Percentiles rank a stretch among this genome's conserved stretches.
Evolutionary conservation across 92 coral and sea anemone species (phyloP).

Genomic region (Hydrozoanthus gracilis): DNA sequence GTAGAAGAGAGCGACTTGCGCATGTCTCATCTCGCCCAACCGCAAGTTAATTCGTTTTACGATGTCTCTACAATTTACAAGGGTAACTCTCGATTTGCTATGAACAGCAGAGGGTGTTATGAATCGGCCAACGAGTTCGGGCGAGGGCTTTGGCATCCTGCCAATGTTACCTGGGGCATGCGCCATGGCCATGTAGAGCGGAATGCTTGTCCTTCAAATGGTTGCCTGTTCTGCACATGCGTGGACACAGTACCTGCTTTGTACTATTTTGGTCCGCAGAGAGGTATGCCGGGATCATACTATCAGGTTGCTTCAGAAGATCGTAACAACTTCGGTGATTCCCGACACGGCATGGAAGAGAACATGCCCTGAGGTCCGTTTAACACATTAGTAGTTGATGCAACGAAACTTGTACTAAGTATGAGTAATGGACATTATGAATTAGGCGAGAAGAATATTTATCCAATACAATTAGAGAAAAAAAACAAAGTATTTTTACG

Average conservation of each 20-base stretch:
- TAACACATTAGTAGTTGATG: no score
- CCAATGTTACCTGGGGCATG: conserved; percentile 25
- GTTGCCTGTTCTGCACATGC: conserved; percentile 25
- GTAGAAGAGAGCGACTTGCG: background rate
- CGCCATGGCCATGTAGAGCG: conserved; percentile 4
- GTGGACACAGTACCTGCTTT: conserved; percentile 8
- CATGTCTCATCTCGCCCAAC: background rate
- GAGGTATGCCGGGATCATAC: conserved; percentile 30
- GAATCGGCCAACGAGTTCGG: background rate
- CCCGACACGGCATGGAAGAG: background rate
- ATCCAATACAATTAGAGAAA: no score
- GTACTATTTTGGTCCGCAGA: conserved; percentile 22
- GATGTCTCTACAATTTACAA: background rate
- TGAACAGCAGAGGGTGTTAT: background rate
- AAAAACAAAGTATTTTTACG: no score
- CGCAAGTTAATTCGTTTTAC: background rate
- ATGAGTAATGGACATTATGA: no score
- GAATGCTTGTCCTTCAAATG: background rate
- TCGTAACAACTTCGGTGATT: background rate
- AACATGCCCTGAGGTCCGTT: background rate
- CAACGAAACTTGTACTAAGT: no score
- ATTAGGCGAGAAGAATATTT: no score
- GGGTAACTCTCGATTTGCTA: background rate
- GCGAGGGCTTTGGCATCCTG: conserved; percentile 8
- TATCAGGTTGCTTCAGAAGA: conserved; percentile 1